phyloP scores from a whole-genome alignment of 2,888 invertebrate species.

The Caenorhabditis becei region DNA sequence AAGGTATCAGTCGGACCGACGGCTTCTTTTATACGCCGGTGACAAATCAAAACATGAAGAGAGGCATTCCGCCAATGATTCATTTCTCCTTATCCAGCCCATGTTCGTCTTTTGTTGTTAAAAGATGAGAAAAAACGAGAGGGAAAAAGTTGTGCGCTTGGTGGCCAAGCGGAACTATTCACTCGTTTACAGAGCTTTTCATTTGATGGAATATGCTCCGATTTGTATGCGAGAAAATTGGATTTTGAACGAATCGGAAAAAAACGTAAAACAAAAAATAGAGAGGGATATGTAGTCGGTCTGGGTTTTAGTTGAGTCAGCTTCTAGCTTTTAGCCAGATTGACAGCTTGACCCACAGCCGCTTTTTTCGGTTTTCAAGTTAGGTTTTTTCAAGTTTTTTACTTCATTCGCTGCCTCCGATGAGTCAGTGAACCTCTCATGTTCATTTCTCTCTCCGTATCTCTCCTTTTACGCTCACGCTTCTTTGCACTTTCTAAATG shows the following conservation, averaged over 20 bases:
- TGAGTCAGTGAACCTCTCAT: background rate
- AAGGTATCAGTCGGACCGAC: conserved; percentile 26
- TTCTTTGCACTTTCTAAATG: conserved; percentile 18
- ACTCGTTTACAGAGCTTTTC: too few species aligned
- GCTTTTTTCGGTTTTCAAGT: background rate
- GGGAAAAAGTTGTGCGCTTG: too few species aligned
- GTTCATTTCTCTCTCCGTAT: background rate
- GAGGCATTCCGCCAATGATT: conserved; percentile 8
- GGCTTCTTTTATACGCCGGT: conserved; percentile 25
- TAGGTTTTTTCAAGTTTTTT: background rate
- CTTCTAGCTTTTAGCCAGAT: background rate
- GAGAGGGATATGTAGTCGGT: background rate
- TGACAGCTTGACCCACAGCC: conserved; percentile 3
- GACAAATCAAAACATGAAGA: conserved; percentile 33
- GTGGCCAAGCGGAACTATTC: too few species aligned
- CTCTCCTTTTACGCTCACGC: background rate
- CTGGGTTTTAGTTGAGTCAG: background rate
- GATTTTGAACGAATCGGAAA: background rate
- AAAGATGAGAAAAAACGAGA: background rate
- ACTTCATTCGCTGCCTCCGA: background rate
- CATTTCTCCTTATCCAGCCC: conserved; percentile 6
- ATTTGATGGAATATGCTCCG: too few species aligned
- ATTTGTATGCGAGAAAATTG: background rate
- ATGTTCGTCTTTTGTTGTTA: background rate
- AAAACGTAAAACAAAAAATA: background rate